phyloP scores from a whole-genome alignment of 1,140 invertebrate genomes.

The Drosophila ogumai region DNA sequence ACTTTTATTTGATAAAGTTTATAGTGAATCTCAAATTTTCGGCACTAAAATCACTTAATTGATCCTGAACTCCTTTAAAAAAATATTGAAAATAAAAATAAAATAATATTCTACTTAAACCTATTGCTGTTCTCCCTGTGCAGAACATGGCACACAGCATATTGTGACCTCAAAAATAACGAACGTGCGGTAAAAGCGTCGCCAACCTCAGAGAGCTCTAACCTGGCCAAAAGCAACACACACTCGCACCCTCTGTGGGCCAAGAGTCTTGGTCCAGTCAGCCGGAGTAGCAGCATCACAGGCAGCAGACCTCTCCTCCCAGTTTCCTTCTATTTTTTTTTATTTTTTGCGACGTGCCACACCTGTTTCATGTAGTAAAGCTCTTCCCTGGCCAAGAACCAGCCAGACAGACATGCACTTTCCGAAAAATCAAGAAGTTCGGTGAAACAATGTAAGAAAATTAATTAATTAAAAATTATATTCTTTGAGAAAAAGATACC shows the following conservation, averaged over 20 bases:
- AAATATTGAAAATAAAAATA: no score
- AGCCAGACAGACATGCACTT: constrained; percentile 40
- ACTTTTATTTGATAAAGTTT: no score
- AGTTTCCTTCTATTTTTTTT: constrained; percentile 36
- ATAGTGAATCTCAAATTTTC: no score
- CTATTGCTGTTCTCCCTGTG: neutral
- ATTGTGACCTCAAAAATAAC: constrained; percentile 84
- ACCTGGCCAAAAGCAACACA: constrained; percentile 52
- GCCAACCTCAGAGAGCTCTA: constrained; percentile 66
- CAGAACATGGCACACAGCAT: constrained; percentile 50
- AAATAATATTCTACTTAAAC: no score
- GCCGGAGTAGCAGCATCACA: constrained; percentile 54
- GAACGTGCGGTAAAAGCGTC: constrained; percentile 84
- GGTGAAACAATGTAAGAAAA: neutral
- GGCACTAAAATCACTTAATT: no score
- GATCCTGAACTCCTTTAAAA: no score
- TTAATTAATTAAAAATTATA: neutral
- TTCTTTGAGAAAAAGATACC: neutral
- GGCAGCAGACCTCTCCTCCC: constrained; percentile 61
- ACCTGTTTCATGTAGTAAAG: constrained; percentile 83
- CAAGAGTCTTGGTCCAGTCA: constrained; percentile 69
- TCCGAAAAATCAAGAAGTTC: neutral
- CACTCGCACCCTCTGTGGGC: constrained; percentile 45
- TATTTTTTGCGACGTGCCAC: constrained; percentile 71
- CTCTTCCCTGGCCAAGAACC: constrained; percentile 55